Evolutionary conservation across 2,888 invertebrate species (phyloP), one percentile per base, ranked within the genome.

Genomic region (Eilema griseolum): DNA sequence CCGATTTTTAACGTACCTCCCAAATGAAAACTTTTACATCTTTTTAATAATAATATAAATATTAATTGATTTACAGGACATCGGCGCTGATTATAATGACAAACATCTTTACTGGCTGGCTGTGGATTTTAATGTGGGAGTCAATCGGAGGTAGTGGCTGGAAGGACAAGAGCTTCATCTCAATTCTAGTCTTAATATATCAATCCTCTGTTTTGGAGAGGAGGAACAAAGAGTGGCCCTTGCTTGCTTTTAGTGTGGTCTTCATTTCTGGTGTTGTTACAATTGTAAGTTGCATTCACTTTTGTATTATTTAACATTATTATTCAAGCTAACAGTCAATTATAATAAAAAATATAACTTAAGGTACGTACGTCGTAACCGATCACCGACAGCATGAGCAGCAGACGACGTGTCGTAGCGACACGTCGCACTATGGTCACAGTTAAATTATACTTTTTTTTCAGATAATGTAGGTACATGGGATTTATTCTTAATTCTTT

Each of bases 191-290:
- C 72, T 85, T 96, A 76, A 96, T 97, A 77, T 97, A 97, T 84
- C 96, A 97, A 83, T 94, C 96, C 61, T 95, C 95, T 8, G 88
- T 95, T 10, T 83, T 93, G 41, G 93, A 95, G 74, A 91, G 86
- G 28, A 90, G 95, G 61, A 86, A 91, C n/a, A 95, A 95, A 33
- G 88, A 95, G 69, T 96, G 96, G 96, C 96, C 96, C 0, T 85
- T 96, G 24, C 85, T 97, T 8, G 95, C 96, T 0, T 96, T 96
- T 81, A 90, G 94, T 61, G 84, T 96, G 24, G 92, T 97, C 26
- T 88, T 96, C 20, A 83, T 96, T 61, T 95, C 96, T 71, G 97
- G 97, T 73, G 93, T 97, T 76, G 95, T 96, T 26, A 96, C 96
- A 84, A 93, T 96, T 96, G 97, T 97, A 91, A 91, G 95, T 87